A percentile compares a stretch with the other conserved stretches of the same genome.
These are phyloP conservation scores for Lepisosteus osseus DNA, from an alignment of 2,113 vertebrate species.

Conservation along the genomic window DNA sequence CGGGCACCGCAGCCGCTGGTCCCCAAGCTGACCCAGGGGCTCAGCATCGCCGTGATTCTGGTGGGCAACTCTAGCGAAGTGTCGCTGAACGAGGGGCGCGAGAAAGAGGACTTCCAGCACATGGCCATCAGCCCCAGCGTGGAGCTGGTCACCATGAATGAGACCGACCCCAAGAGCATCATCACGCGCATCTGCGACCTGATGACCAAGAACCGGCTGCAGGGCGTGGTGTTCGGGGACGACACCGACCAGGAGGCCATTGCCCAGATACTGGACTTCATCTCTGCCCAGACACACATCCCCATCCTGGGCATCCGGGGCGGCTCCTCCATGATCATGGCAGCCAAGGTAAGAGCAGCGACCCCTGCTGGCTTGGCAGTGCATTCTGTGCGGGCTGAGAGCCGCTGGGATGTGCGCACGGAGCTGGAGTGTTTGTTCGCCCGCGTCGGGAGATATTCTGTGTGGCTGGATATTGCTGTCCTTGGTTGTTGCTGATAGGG, in stretches of 20 bases:
- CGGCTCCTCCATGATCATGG: slow-evolving; percentile 99
- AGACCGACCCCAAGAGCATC: slow-evolving; percentile 98
- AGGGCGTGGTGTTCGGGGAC: slow-evolving; percentile 95
- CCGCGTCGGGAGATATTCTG: slow-evolving; percentile 27
- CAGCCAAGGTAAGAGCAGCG: slow-evolving; percentile 84
- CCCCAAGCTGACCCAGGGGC: slow-evolving; percentile 63
- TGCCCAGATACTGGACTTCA: slow-evolving; percentile 98
- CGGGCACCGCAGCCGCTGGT: slow-evolving; percentile 41
- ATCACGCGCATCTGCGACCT: slow-evolving; percentile 97
- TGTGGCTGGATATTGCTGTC: too few relatives aligned
- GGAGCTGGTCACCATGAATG: slow-evolving; percentile 96
- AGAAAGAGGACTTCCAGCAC: slow-evolving; percentile 95
- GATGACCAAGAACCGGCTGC: slow-evolving; percentile 95
- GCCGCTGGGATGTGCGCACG: slow-evolving; percentile 14
- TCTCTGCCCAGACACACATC: slow-evolving; percentile 95
- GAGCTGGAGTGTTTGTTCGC: slow-evolving; percentile 45
- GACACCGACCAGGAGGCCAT: slow-evolving; percentile 99
- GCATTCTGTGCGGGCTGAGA: background rate
- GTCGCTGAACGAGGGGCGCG: slow-evolving; percentile 85
- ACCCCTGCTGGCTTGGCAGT: too few relatives aligned
- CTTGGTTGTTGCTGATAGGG: too few relatives aligned
- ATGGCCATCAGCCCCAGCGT: slow-evolving; percentile 88
- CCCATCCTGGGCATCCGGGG: slow-evolving; percentile 96
- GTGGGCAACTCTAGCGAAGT: slow-evolving; percentile 97
- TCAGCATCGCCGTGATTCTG: slow-evolving; percentile 93